Evolutionary conservation across 2,113 vertebrate genomes (phyloP).

Genomic region (Uria aalge): DNA sequence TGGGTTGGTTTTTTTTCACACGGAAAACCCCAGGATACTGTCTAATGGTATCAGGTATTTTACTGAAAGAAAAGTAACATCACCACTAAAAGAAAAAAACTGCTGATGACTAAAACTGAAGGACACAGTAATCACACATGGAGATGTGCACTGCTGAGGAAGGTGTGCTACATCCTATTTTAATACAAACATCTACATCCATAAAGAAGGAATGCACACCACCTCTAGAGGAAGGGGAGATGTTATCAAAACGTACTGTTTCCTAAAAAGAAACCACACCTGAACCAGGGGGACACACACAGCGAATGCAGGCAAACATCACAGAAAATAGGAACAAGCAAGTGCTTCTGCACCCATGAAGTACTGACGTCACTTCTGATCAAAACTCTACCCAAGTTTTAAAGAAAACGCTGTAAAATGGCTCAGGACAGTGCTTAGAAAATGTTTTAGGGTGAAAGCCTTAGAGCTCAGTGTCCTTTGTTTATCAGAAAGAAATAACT

Average conservation of each 20-base stretch:
- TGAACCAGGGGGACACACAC: not conserved
- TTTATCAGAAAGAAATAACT: not conserved
- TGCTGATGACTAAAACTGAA: not conserved
- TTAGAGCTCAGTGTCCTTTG: not conserved
- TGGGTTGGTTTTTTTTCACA: not conserved
- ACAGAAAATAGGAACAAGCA: not conserved
- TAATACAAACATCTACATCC: not conserved
- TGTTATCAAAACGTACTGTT: not conserved
- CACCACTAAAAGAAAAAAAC: not conserved
- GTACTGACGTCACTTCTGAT: not conserved
- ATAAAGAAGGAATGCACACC: not conserved
- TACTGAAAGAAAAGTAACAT: not conserved
- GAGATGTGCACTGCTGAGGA: fast-evolving
- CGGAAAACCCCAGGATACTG: not conserved
- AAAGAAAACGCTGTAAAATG: not conserved
- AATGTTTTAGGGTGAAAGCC: not conserved
- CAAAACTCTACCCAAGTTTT: not conserved
- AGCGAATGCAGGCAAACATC: not conserved
- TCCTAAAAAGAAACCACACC: not conserved
- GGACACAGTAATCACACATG: not conserved
- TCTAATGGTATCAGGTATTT: not conserved
- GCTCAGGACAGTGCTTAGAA: not conserved
- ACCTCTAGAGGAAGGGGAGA: not conserved
- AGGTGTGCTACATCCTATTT: not conserved
- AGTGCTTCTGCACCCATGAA: not conserved